Evolutionary conservation across 2,797 vertebrate genomes (phyloP), one percentile per base, ranked within the genome.

Genomic region (Poeciliopsis paucimaculata): DNA sequence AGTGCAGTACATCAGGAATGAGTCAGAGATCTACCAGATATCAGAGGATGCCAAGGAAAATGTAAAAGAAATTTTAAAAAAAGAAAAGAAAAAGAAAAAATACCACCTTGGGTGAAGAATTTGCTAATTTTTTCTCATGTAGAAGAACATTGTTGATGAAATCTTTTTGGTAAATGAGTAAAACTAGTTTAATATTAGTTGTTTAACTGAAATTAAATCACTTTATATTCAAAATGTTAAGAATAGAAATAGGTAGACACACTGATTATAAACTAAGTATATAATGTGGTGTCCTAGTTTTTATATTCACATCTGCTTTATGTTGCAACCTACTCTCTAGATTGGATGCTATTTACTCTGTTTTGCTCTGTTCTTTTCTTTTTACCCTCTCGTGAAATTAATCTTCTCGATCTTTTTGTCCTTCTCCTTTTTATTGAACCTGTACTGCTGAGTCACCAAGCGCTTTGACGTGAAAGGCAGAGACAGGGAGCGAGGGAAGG

Each of bases 381-480:
- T 77, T 90, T 86, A 72, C 84, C 82, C 79, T 77, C 90, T 89
- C 80, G 84, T 93, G 88, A 94, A 95, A 95, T 94, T 82, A 94
- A 92, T 93, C 93, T 93, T 93, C 84, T 92, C 82, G 85, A 88
- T 88, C 83, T 91, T 90, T 93, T 88, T 91, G 79, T 82, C 13
- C 73, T 79, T 77, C 77, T 57, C 64, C 68, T 39, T 81, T 89
- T 68, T 81, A 95, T 94, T 94, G 92, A 95, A 92, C 92, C 91
- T 87, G 89, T 87, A 84, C 92, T 94, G 95, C 94, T 94, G 92
- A 94, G 94, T 95, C 94, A 94, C 93, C 51, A 81, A 84, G 88
- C 86, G 87, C 90, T 90, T 28, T 79, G 92, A 82, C 43, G 92
- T 93, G 92, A 94, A 94, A 94, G 88, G 89, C 91, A 89, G 72